phyloP scores from a whole-genome alignment of 2,888 invertebrate genomes.

The Aromia moschata region DNA sequence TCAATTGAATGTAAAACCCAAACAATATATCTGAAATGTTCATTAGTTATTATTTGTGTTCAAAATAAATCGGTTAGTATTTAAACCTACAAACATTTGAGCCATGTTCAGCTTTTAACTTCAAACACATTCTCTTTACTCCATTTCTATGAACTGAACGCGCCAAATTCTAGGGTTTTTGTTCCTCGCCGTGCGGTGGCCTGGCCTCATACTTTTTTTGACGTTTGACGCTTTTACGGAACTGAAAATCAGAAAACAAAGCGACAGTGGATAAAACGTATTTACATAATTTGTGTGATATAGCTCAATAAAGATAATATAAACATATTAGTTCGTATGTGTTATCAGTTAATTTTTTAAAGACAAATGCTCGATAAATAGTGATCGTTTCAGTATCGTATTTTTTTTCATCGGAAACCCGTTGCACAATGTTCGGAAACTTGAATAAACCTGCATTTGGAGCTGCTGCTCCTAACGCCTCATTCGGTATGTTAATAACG shows the following conservation, averaged over 20 bases:
- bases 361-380: not conserved
- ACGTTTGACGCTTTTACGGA: slow-evolving; percentile 1
- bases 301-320: not conserved
- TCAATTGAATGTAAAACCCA: too few relatives aligned
- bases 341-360: not conserved
- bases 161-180: too few relatives aligned
- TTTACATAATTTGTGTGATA: not conserved
- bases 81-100: too few relatives aligned
- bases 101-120: too few relatives aligned
- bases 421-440: slow-evolving; percentile 50
- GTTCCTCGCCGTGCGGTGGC: too few relatives aligned
- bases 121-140: too few relatives aligned
- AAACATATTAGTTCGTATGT: not conserved
- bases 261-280: not conserved
- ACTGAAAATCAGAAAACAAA: slow-evolving; percentile 2
- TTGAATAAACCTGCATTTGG: slow-evolving; percentile 53
- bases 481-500: slow-evolving; percentile 58
- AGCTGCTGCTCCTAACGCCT: slow-evolving; percentile 55
- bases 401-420: too few relatives aligned
- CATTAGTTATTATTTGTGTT: too few relatives aligned
- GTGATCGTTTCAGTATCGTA: not conserved
- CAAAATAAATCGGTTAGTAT: too few relatives aligned
- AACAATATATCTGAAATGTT: too few relatives aligned
- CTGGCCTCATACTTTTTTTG: not conserved
- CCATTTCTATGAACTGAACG: too few relatives aligned